A percentile compares a stretch with the other conserved stretches of the same genome.
These are phyloP conservation scores for Nyleta sp. DNA, from an alignment of 2,888 invertebrate genomes.

Conservation along the genomic window DNA sequence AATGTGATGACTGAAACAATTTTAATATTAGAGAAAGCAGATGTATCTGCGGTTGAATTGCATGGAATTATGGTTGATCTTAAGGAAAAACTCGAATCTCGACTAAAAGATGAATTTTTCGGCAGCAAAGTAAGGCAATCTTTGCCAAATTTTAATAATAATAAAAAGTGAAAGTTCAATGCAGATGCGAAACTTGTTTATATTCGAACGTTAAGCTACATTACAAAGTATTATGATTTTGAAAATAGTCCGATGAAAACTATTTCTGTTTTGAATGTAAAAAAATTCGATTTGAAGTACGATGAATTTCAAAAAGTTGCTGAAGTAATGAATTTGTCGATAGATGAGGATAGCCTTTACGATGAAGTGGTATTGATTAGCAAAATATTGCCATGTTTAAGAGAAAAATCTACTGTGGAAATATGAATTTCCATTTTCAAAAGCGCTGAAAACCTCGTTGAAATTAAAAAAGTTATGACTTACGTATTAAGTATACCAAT, in stretches of 20 bases:
- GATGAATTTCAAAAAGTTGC: slow-evolving; percentile 13
- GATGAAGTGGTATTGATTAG: slow-evolving; percentile 23
- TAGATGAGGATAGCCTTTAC: slow-evolving; percentile 25
- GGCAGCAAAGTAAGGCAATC: slow-evolving; percentile 16
- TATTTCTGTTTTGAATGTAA: slow-evolving; percentile 27
- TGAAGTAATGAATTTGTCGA: slow-evolving; percentile 13
- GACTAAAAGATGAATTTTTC: slow-evolving; percentile 25
- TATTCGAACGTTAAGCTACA: slow-evolving; percentile 27
- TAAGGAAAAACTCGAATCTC: slow-evolving; percentile 29
- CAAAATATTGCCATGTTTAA: slow-evolving; percentile 2
- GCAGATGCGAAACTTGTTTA: slow-evolving; percentile 23
- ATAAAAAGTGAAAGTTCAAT: slow-evolving; percentile 8
- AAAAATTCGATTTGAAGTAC: slow-evolving; percentile 18
- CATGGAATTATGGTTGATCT: slow-evolving; percentile 34
- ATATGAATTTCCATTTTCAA: slow-evolving; percentile 16
- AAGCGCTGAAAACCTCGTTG: not conserved
- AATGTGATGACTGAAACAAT: slow-evolving; percentile 33
- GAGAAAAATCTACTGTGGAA: slow-evolving; percentile 15
- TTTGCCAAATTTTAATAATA: slow-evolving; percentile 8
- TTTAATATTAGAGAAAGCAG: slow-evolving; percentile 32
- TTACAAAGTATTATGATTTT: slow-evolving; percentile 17
- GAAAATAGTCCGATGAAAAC: slow-evolving; percentile 29
- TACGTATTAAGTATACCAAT: slow-evolving; percentile 12
- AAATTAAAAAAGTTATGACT: not conserved
- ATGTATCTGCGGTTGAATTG: slow-evolving; percentile 25